Base-by-base conservation (phyloP, 2,113 vertebrate species). In the Catharus minimus region DNA sequence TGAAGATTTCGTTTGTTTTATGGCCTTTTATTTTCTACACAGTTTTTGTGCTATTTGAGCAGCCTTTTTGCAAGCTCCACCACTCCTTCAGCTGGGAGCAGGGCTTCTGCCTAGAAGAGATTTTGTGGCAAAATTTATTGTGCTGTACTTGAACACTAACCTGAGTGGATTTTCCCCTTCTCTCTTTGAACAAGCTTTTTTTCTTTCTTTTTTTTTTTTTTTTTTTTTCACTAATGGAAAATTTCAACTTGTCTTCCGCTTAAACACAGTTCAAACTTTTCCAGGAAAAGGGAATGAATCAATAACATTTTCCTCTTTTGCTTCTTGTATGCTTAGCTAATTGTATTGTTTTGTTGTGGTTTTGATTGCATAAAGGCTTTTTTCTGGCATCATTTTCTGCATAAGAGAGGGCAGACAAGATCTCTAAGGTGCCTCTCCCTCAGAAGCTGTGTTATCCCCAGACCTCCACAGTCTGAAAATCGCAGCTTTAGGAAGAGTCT, bases 241-340 rank as follows among this genome's bases (percentile, higher is more conserved):
- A 81, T 90, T 94, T 93, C 81, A 43, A 2, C 62, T 90, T 82
- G 46, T 90, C 65, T 8, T 90, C 52, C 8, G 15, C 41, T 86
- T 89, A 87, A 92, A 17, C 57, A 73, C 57, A 28, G 57, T 56
- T 90, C 33, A 75, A 38, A 38, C 52, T 91, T 93, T 95, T 86
- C 77, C 74, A 65, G 82, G 91, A 89, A 88, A 76, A 81, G 4
- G 0, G 33, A 77, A 74, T 66, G 58, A 86, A 84, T 83, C 27
- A 39, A 64, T 85, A 82, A 55, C 0, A 4, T 44, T 82, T 91
- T 50, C n/a, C 39, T 65, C 24, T 83, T 79, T 24, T 82, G 57
- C 46, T 64, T 68, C 57, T 89, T 60, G 19, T 73, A 27, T 77
- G 50, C 88, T 82, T 72, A 80, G 47, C 36, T 86, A 67, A 74